Conservation (phyloP, 2,797 vertebrate genomes). For the Parambassis ranga region DNA sequence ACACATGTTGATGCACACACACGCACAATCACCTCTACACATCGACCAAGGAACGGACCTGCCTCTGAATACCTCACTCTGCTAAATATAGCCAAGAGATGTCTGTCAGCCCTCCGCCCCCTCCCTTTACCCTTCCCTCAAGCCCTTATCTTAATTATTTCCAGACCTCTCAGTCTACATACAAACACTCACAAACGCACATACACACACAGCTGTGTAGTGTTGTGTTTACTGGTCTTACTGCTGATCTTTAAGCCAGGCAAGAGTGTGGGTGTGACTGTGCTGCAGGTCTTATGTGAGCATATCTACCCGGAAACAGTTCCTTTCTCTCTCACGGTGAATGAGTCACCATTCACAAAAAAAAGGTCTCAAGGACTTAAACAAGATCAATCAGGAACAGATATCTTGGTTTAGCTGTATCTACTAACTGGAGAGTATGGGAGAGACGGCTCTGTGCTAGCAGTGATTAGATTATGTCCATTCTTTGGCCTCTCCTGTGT, state of each 20-base stretch:
- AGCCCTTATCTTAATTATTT: constrained; percentile 76
- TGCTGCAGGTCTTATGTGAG: not conserved
- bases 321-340: too few species aligned
- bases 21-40: not conserved
- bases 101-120: constrained; percentile 35
- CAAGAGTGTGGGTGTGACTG: not conserved
- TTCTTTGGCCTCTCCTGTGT: constrained; percentile 2
- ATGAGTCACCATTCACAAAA: too few species aligned
- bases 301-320: too few species aligned
- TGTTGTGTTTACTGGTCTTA: constrained; percentile 51
- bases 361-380: not conserved
- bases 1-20: not conserved
- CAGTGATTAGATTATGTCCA: constrained; percentile 20
- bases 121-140: constrained; percentile 29
- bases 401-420: not conserved
- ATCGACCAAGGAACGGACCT: constrained; percentile 31
- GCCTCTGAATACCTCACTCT: constrained; percentile 41
- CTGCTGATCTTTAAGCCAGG: constrained; percentile 29
- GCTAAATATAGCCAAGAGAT: constrained; percentile 68
- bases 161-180: constrained; percentile 54
- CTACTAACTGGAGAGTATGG: not conserved
- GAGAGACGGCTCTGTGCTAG: not conserved
- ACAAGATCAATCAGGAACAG: too few species aligned
- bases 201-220: constrained; percentile 34
- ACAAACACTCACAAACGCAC: constrained; percentile 36